Base-by-base conservation (phyloP, 2,888 invertebrate species). In the Cecidostiba fungosa region DNA sequence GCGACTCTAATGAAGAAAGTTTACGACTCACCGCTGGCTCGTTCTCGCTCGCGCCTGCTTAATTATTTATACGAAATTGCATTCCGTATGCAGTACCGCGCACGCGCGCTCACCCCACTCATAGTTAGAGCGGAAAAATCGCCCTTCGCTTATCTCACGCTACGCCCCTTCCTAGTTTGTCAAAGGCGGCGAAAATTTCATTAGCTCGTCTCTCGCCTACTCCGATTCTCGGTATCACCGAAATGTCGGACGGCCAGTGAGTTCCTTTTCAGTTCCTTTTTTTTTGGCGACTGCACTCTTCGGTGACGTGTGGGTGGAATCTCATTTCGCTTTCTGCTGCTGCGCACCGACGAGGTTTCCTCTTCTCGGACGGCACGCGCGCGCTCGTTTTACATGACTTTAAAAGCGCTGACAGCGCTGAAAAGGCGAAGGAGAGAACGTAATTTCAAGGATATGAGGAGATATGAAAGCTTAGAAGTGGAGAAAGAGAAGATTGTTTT, bases 1-100 rank as follows among this genome's bases (percentile, higher is more conserved):
- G n/a, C 29, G 66, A 82, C 62, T 82, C 62, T 82, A 74, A 82
- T 82, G 73, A 82, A 82, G 81, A 82, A 82, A 74, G 62, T 82
- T 82, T 62, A 74, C 62, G 39, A 74, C n/a, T 74, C 62, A 59
- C n/a, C 47, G 32, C 29, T 32, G n/a, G 16, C 47, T 26, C 79
- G 19, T 47, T 74, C 4, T 59, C 66, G 32, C 66, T 39, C 36
- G 39, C n/a, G 47, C 8, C 23, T 29, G 29, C 36, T 82, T 73
- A 82, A 74, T 74, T 74, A 81, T 82, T 73, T 73, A 81, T 73
- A 73, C n/a, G 73, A 43, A 62, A 74, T 62, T 81, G 43, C 73
- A 81, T 73, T 73, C 16, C 19, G 43, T 39, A 81, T 62, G 72
- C 54, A 62, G 59, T n/a, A 10, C 12, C 5, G 19, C 2, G 19